These are phyloP conservation scores for Dryobotodes eremita DNA, from an alignment of 2,888 invertebrate genomes.

Conservation along the genomic window DNA sequence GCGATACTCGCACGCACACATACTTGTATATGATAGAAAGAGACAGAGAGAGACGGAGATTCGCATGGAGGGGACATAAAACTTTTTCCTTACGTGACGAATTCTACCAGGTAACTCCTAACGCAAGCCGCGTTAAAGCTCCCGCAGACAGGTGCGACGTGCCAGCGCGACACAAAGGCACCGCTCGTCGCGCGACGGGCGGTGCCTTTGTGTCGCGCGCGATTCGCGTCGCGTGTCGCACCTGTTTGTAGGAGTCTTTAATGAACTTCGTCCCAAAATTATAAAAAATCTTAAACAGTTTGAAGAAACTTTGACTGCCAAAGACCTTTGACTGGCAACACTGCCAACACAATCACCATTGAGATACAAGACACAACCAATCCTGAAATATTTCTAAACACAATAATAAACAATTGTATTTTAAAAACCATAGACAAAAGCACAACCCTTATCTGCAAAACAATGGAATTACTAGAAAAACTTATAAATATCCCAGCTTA, in stretches of 20 bases:
- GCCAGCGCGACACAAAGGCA: too few species aligned
- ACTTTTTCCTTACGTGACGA: neutral
- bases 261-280: neutral
- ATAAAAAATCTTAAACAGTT: neutral
- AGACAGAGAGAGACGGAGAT: neutral
- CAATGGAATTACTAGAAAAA: slow-evolving; percentile 33
- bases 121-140: too few species aligned
- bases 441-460: slow-evolving; percentile 28
- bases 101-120: too few species aligned
- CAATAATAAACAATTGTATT: neutral
- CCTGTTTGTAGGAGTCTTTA: too few species aligned
- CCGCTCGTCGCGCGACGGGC: too few species aligned
- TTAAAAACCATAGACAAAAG: neutral
- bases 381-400: neutral
- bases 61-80: neutral
- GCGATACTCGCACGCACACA: neutral
- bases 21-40: neutral
- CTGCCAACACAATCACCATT: neutral
- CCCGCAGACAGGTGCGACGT: too few species aligned
- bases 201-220: too few species aligned
- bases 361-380: neutral
- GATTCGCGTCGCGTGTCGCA: too few species aligned
- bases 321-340: neutral
- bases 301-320: neutral
- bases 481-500: slow-evolving; percentile 45